A percentile compares a stretch with the other conserved stretches of the same genome.
Evolutionary conservation across 2,113 vertebrate genomes (phyloP).

Genomic region (Eretmochelys imbricata): DNA sequence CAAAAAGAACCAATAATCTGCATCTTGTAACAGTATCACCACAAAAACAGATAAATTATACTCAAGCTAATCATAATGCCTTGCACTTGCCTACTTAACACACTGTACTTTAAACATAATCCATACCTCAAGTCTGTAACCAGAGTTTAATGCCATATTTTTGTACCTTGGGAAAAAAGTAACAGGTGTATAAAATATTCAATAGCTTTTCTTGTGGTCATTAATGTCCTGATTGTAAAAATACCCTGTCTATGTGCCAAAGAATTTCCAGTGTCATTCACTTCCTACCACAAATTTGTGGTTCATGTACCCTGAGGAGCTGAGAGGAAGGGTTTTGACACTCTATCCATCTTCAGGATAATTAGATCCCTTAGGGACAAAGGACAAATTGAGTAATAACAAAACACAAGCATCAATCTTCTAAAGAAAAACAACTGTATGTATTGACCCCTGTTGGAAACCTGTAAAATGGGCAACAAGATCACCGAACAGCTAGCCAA

Average conservation of each 20-base stretch:
- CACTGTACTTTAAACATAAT: neutral
- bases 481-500: neutral
- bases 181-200: neutral
- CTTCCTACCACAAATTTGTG: neutral
- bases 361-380: neutral
- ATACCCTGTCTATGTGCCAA: neutral
- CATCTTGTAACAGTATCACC: neutral
- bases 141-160: neutral
- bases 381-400: neutral
- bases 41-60: neutral
- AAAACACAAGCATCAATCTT: neutral
- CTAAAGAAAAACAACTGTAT: slow-evolving; percentile 34
- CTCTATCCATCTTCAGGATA: neutral
- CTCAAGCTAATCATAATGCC: neutral
- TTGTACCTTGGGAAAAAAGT: slow-evolving; percentile 3
- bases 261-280: neutral
- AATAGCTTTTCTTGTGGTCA: neutral
- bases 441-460: slow-evolving; percentile 39
- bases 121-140: neutral
- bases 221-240: slow-evolving; percentile 6
- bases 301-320: neutral
- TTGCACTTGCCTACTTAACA: neutral
- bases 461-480: neutral
- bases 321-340: rapidly evolving
- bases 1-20: neutral